phyloP scores from a whole-genome alignment of 1,140 invertebrate species.

The Elysia chlorotica region DNA sequence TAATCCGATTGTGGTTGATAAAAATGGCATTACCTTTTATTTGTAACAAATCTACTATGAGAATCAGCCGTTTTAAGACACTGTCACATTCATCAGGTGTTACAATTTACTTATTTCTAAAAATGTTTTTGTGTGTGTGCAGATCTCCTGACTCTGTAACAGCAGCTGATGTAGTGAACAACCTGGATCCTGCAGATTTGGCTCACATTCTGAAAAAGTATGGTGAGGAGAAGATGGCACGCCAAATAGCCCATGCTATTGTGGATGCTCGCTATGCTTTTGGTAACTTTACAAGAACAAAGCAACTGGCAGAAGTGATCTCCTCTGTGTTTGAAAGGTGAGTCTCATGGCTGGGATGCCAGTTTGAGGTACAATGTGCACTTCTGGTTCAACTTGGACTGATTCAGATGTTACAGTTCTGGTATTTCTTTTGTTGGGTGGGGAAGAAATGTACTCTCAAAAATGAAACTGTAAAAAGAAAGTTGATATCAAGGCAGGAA shows the following conservation, averaged over 20 bases:
- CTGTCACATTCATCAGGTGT: background rate
- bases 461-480: no score
- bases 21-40: background rate
- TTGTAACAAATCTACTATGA: background rate
- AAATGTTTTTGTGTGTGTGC: background rate
- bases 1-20: background rate
- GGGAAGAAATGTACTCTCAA: no score
- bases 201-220: conserved; percentile 83
- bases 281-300: conserved; percentile 79
- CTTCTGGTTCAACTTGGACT: no score
- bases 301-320: conserved; percentile 81
- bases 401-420: background rate
- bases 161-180: conserved; percentile 83
- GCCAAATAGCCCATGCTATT: conserved; percentile 85
- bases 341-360: no score
- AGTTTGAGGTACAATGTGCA: no score
- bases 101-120: background rate
- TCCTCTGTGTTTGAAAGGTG: conserved; percentile 67
- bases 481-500: no score
- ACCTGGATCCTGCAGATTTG: conserved; percentile 78
- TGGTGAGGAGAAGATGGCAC: conserved; percentile 87
- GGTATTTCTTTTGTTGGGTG: no score
- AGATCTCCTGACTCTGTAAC: conserved; percentile 71
- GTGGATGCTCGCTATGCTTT: conserved; percentile 85
- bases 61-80: background rate